A percentile compares a stretch with the other conserved stretches of the same genome.
These are phyloP conservation scores for Cyclura pinguis DNA, from an alignment of 2,797 vertebrate species.

Conservation along the genomic window DNA sequence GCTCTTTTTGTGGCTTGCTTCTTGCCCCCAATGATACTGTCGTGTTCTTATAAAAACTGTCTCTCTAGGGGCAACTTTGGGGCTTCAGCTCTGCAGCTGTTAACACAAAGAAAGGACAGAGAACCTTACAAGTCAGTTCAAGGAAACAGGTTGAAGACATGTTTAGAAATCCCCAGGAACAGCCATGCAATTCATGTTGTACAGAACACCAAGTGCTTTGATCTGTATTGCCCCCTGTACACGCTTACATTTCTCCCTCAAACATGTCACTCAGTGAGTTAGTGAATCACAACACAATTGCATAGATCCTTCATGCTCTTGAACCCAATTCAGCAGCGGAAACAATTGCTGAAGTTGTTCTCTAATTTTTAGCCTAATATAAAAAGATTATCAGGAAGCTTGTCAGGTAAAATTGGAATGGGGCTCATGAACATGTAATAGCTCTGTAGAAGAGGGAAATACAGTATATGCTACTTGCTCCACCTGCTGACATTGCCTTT, in stretches of 20 bases:
- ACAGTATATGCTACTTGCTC: too few relatives aligned
- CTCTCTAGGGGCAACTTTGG: conserved; percentile 24
- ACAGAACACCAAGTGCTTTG: fast-evolving
- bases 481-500: too few relatives aligned
- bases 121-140: conserved; percentile 18
- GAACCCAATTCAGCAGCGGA: too few relatives aligned
- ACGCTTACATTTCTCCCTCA: background rate
- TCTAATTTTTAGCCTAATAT: too few relatives aligned
- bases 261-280: background rate
- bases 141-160: conserved; percentile 29
- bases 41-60: fast-evolving
- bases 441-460: too few relatives aligned
- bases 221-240: background rate
- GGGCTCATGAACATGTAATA: too few relatives aligned
- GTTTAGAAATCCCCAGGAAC: background rate
- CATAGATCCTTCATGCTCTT: background rate
- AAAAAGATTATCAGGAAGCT: too few relatives aligned
- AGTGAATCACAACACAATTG: background rate
- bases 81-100: conserved; percentile 43
- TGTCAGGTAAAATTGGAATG: too few relatives aligned
- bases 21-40: background rate
- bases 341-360: too few relatives aligned
- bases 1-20: background rate
- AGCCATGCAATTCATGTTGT: background rate
- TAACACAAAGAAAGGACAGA: background rate